Base-by-base conservation (phyloP, 2,797 vertebrate genomes). In the Pangasius macronema region DNA sequence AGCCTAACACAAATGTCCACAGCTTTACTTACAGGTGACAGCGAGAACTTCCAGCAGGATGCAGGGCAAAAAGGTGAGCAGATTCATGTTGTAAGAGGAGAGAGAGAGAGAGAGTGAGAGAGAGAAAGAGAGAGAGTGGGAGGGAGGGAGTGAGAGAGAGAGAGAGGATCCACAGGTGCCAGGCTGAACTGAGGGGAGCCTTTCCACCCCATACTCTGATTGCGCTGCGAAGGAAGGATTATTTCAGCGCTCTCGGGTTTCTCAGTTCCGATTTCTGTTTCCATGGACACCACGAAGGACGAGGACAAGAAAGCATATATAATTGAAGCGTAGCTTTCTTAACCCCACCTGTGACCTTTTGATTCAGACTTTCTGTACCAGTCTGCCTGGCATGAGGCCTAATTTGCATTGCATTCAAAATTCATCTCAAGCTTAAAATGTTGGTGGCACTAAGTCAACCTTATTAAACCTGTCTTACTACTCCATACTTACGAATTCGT, bases 241-340 rank as follows among this genome's bases (percentile, higher is more conserved):
- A 72, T 92, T 92, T 92, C 93, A 89, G 91, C 89, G 93, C 89
- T 94, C 94, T 96, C 95, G 6, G 94, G 95, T 96, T 96, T 95
- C 95, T 90, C 91, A 95, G 95, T 96, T 96, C 93, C 88, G 90
- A 93, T 96, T 96, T 96, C 94, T 80, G 95, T 96, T 93, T 93
- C 95, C 95, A 96, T 95, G 95, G 95, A 81, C 92, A 95, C 95
- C 91, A 59, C 81, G 90, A 92, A 73, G 85, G 91, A 91, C 72
- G 57, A 85, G 63, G 82, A 49, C 27, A 57, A 3, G 57, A 88
- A 53, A 91, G 85, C 87, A 95, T 95, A 89, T 95, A 95, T 95
- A 94, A 95, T 94, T 95, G 91, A 95, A 92, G 87, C 83, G 72
- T 77, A n/a, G 24, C 53, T 75, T 68, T 86, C 80, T 87, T 92